Percentiles rank a stretch among this genome's conserved stretches.
Evolutionary conservation across 2,888 invertebrate genomes (phyloP).

Genomic region (Oeneis ivallda): DNA sequence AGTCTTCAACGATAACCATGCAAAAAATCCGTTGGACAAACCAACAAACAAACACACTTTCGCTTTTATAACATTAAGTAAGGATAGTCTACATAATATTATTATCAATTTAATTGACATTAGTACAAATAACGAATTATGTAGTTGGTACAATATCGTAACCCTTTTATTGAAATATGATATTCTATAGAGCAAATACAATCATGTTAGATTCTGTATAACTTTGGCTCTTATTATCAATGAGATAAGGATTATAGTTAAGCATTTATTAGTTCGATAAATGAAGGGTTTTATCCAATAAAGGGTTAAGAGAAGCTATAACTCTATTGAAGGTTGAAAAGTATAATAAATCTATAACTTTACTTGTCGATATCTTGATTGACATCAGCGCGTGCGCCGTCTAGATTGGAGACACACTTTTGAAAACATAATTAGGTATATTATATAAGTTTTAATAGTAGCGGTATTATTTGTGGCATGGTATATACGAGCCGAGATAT

Average conservation of each 20-base stretch:
- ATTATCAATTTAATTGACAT: not conserved
- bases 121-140: not conserved
- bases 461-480: too few relatives aligned
- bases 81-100: too few relatives aligned
- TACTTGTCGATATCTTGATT: constrained; percentile 20
- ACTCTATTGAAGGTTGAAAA: constrained; percentile 35
- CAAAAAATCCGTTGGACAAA: too few relatives aligned
- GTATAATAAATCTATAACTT: constrained; percentile 32
- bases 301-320: constrained; percentile 40
- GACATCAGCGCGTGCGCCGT: constrained; percentile 45
- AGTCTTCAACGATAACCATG: too few relatives aligned
- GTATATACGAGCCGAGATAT: too few relatives aligned
- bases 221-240: constrained; percentile 1
- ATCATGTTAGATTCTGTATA: not conserved
- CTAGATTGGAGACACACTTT: constrained; percentile 42
- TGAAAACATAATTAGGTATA: too few relatives aligned
- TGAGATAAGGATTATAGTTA: not conserved
- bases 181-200: constrained; percentile 47
- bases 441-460: too few relatives aligned
- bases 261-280: not conserved
- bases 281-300: constrained; percentile 25
- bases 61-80: too few relatives aligned
- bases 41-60: too few relatives aligned
- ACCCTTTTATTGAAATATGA: constrained; percentile 69
- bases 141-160: constrained; percentile 20